Conservation (phyloP, 2,888 invertebrate species). For the Drosophila tripunctata region DNA sequence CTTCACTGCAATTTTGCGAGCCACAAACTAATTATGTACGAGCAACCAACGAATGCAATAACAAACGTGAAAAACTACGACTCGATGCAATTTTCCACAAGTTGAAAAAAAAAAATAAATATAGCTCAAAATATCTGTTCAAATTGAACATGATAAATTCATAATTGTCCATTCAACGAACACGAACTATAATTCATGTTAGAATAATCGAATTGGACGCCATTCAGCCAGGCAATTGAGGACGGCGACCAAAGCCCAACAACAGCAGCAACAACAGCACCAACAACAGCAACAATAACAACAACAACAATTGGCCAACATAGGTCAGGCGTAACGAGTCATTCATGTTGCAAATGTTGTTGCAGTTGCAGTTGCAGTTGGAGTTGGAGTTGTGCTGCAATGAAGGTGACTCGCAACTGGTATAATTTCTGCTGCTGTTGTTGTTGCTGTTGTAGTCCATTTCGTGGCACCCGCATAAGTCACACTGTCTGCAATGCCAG, state of each 20-base stretch:
- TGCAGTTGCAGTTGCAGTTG: conserved; percentile 38
- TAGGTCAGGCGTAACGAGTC: conserved; percentile 78
- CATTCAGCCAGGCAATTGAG: conserved; percentile 78
- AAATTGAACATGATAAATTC: conserved; percentile 81
- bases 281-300: conserved; percentile 30
- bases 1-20: conserved; percentile 44
- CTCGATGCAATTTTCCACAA: conserved; percentile 54
- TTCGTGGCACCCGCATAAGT: conserved; percentile 76
- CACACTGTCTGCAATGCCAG: conserved; percentile 51
- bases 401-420: conserved; percentile 66
- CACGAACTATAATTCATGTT: conserved; percentile 81
- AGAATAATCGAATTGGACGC: conserved; percentile 81
- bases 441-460: conserved; percentile 24
- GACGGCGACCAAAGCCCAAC: conserved; percentile 74
- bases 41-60: conserved; percentile 35
- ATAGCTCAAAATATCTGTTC: conserved; percentile 76
- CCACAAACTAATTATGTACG: conserved; percentile 70
- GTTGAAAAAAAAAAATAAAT: conserved; percentile 32
- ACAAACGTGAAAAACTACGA: conserved; percentile 40
- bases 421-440: conserved; percentile 43
- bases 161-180: conserved; percentile 80
- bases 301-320: conserved; percentile 64
- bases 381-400: too few species aligned
- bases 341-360: conserved; percentile 73
- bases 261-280: conserved; percentile 29